Evolutionary conservation across 2,797 vertebrate genomes (phyloP), one percentile per base, ranked within the genome.

Genomic region (Sebastes matsubarae): DNA sequence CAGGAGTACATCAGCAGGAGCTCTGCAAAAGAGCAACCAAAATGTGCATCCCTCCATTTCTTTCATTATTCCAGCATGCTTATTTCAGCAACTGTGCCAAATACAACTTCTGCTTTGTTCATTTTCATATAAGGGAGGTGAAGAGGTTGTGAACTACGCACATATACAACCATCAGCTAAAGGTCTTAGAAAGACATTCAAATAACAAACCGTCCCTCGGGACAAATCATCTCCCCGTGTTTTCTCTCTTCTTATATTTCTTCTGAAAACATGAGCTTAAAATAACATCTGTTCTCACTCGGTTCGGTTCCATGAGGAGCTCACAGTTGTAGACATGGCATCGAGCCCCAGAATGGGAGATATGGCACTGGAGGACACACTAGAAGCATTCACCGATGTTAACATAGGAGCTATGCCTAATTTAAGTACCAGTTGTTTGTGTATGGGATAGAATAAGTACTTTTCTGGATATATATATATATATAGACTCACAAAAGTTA

Each of bases 231-330:
- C 58, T 59, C 20, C 32, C 12, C 4, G 30, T 68, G 50, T 64
- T 80, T 68, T 68, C 63, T 73, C 27, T 55, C 68, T 58, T 83
- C 83, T 85, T 83, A 38, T 38, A 65, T 83, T 84, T 85, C 30
- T 30, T 80, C 24, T 80, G 71, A 83, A 86, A 87, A 87, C 79
- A 85, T 11, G 7, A 72, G 52, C 82, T 84, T 81, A 71, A 84
- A 87, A 81, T 65, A 89, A 88, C 81, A 84, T 83, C 80, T 86
- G 61, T 25, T 65, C 24, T 76, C 66, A 24, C 64, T 79, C 34
- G 32, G 16, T 66, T 68, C 18, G 60, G 63, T n/a, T 80, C 18
- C 75, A 87, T 70, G 77, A 73, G 55, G 68, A 84, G 75, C 54
- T 65, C 63, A 34, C 66, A 70, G 64, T 55, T 75, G 57, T 24